Evolutionary conservation across 2,888 invertebrate species (phyloP), one percentile per base, ranked within the genome.

Genomic region (Acronicta psi): DNA sequence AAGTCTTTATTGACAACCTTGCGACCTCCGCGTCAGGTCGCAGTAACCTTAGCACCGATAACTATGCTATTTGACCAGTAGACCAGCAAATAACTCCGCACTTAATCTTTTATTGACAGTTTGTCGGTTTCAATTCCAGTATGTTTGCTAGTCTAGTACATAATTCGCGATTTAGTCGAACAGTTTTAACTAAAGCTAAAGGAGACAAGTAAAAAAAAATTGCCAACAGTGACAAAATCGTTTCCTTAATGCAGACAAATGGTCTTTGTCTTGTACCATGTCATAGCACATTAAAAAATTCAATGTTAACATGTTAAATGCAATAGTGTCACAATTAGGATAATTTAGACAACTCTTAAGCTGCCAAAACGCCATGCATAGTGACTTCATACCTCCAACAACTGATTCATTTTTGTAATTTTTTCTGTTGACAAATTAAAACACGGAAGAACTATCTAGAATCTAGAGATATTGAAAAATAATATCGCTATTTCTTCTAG

Each of bases 1-100:
- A 77, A 69, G 16, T 57, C 23, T 34, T 18, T 74, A 77, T 71
- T 75, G 69, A 72, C 75, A 60, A 66, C 37, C 43, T 59, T 47
- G 34, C 59, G 69, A 75, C 73, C 71, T 73, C 63, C 45, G 9
- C 42, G 38, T 11, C 56, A 61, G 73, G 69, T 73, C 65, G 64
- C 11, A 10, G 18, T 47, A 72, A 75, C 80, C 80, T 81, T 79
- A 77, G 61, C 79, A 80, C 74, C 57, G 69, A 77, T 78, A 77
- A 62, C 54, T 57, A 66, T 34, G 51, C 63, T 75, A 61, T 78
- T 73, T 71, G 59, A 50, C 56, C 62, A 75, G 45, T 62, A 64
- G 75, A 72, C 63, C 59, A 58, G 58, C 44, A 55, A 78, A 59
- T 63, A 72, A 23, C 17, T 50, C 17, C 0, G 23, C 38, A 40